phyloP scores from a whole-genome alignment of 2,113 vertebrate species.

The Rhagologus leucostigma region DNA sequence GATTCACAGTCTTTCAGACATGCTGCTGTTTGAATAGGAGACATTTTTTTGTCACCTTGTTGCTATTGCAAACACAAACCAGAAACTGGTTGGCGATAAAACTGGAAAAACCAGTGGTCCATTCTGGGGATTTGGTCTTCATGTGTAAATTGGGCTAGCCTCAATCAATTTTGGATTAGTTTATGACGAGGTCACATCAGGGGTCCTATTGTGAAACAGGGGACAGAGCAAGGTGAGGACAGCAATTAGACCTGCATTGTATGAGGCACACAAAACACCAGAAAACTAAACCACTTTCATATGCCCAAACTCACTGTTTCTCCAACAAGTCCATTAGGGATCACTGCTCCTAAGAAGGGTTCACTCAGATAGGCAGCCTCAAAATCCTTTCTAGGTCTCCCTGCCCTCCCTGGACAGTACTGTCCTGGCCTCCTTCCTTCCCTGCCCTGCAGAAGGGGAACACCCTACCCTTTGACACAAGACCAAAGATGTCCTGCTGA shows the following conservation, averaged over 20 bases:
- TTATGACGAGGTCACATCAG: background rate
- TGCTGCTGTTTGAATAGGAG: background rate
- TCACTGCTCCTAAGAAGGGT: background rate
- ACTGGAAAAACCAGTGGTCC: background rate
- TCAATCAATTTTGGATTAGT: background rate
- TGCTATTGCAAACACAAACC: background rate
- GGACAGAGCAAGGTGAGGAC: background rate
- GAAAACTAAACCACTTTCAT: background rate
- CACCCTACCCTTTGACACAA: background rate
- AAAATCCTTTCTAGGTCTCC: background rate
- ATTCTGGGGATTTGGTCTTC: background rate
- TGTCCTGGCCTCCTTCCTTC: background rate
- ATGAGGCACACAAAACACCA: background rate
- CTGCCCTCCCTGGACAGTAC: background rate
- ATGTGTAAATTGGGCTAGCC: background rate
- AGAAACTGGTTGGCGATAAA: background rate
- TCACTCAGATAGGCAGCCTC: background rate
- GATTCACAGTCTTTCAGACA: background rate
- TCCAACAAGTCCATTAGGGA: background rate
- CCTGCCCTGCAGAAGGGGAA: background rate
- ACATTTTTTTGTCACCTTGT: background rate
- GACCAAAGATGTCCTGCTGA: background rate
- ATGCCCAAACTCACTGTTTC: background rate
- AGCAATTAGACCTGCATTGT: background rate
- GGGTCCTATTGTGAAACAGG: background rate